Evolutionary conservation across 2,113 vertebrate species (phyloP).

Genomic region (Corythornis madagascariensis): DNA sequence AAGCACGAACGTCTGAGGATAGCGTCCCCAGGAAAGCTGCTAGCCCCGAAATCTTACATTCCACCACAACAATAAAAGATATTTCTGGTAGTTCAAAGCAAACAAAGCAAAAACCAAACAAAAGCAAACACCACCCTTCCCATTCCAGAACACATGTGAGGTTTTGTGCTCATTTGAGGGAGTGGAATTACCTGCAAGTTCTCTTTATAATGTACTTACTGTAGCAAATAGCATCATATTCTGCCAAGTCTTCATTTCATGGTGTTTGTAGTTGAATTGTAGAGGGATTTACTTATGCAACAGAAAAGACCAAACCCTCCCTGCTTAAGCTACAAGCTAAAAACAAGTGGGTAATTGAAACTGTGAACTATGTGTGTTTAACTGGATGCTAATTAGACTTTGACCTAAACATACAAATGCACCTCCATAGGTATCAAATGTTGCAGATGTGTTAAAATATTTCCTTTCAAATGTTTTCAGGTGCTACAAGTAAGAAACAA

Average conservation of each 20-base stretch:
- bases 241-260: neutral
- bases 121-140: too few relatives aligned
- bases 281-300: slow-evolving; percentile 3
- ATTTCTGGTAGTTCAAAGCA: too few relatives aligned
- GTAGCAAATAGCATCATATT: neutral
- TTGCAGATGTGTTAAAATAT: neutral
- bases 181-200: slow-evolving; percentile 13
- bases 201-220: neutral
- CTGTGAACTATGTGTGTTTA: neutral
- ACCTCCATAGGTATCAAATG: neutral
- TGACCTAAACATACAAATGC: neutral
- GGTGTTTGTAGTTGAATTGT: slow-evolving; percentile 3
- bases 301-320: neutral
- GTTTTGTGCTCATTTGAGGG: neutral
- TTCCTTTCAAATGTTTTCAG: neutral
- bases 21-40: too few relatives aligned
- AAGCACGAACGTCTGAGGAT: too few relatives aligned
- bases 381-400: neutral
- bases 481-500: neutral
- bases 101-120: neutral
- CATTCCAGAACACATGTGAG: neutral
- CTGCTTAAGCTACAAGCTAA: neutral
- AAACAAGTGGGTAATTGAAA: neutral
- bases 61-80: too few relatives aligned
- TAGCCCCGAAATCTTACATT: too few relatives aligned